A percentile compares a stretch with the other conserved stretches of the same genome.
Evolutionary conservation across 2,888 invertebrate genomes (phyloP).

Genomic region (Nymphalis c-album): DNA sequence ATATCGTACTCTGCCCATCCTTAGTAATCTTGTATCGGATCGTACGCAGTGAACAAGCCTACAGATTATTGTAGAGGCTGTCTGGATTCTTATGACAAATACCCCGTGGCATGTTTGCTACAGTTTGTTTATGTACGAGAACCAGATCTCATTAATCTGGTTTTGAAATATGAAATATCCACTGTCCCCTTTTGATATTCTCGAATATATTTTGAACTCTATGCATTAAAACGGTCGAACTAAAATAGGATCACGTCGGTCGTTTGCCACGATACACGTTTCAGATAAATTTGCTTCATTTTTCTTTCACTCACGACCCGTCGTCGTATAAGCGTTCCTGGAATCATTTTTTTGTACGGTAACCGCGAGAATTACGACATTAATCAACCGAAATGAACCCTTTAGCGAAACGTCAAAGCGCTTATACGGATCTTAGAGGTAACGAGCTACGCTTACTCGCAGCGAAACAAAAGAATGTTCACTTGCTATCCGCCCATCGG

Average conservation of each 20-base stretch:
- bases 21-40: too few species aligned
- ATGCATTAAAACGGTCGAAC: slow-evolving; percentile 46
- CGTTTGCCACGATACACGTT: slow-evolving; percentile 57
- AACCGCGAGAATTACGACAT: slow-evolving; percentile 72
- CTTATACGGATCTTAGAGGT: slow-evolving; percentile 62
- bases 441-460: slow-evolving; percentile 62
- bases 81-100: slow-evolving; percentile 7
- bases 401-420: slow-evolving; percentile 78
- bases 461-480: slow-evolving; percentile 68
- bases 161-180: slow-evolving; percentile 32
- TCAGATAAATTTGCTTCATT: slow-evolving; percentile 70
- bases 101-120: slow-evolving; percentile 1
- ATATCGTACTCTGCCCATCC: too few species aligned
- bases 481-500: slow-evolving; percentile 52
- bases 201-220: slow-evolving; percentile 38
- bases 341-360: slow-evolving; percentile 66
- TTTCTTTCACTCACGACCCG: slow-evolving; percentile 64
- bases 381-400: slow-evolving; percentile 76
- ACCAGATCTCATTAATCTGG: slow-evolving; percentile 27
- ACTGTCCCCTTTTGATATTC: slow-evolving; percentile 40
- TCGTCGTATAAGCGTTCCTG: slow-evolving; percentile 66
- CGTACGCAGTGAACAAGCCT: background rate
- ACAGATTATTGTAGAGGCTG: background rate
- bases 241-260: slow-evolving; percentile 59
- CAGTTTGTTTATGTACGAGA: slow-evolving; percentile 24